Base-by-base conservation (phyloP, 2,888 invertebrate genomes). In the Pharmacophagus antenor region DNA sequence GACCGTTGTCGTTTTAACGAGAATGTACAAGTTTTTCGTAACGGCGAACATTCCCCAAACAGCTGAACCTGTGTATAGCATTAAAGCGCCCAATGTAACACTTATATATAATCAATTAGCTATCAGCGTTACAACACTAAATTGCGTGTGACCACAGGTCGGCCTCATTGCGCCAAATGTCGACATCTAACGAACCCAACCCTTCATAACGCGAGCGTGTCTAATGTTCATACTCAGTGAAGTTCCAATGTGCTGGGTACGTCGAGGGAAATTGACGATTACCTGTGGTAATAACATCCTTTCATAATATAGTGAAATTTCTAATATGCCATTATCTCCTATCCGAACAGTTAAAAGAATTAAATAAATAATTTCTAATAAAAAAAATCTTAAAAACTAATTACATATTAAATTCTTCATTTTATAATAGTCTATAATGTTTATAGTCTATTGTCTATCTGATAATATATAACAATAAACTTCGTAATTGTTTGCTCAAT, bases 151-250 rank as follows among this genome's bases (percentile, higher is more conserved):
- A 70, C 64, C 67, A 65, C 62, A 61, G 63, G 56, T 62, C 63
- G 61, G 61, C 55, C 12, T 62, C 62, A 63, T 61, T 59, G 65
- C 69, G 69, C 76, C 76, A 77, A 79, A 78, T 79, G 75, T 72
- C 74, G 70, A 62, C 56, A 51, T 27, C 61, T 58, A 55, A 47
- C 47, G 47, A 17, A 42, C 31, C 12, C 37, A 68, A 72, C 77
- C 73, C 77, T 69, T 68, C 68, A 52, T 51, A 60, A 54, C 51
- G 63, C 55, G 62, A 64, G 67, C 70, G 66, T 70, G 64, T 47
- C 72, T 53, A 70, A 75, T 69, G 57, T 56, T 62, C 62, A 64
- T 64, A 67, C 65, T 64, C 57, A 63, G 62, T 56, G 51, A 56
- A 51, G 48, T 57, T 53, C 51, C 60, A 52, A 55, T 53, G 46